Percentiles rank a stretch among this genome's conserved stretches.
Conservation (phyloP, 2,888 invertebrate genomes). For the Minunthozetes semirufus region DNA sequence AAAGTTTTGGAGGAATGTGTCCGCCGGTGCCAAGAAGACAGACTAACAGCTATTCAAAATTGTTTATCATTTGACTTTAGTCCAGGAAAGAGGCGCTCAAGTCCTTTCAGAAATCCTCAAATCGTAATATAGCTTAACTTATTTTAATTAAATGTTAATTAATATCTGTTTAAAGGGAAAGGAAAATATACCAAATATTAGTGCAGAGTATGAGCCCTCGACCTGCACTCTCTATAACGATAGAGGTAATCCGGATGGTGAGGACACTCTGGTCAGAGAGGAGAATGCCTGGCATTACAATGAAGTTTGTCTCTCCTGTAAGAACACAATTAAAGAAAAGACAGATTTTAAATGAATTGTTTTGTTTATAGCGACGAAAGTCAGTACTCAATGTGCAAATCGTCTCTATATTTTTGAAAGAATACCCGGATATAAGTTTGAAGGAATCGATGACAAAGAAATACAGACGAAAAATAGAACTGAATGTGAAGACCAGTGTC, state of each 20-base stretch:
- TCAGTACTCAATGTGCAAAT: conserved; percentile 80
- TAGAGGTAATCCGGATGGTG: conserved; percentile 78
- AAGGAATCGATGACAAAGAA: conserved; percentile 57
- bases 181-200: conserved; percentile 26
- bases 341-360: background rate
- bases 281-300: conserved; percentile 84
- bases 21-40: conserved; percentile 72
- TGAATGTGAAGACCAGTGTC: conserved; percentile 80
- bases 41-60: conserved; percentile 59
- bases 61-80: conserved; percentile 86
- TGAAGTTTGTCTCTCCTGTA: conserved; percentile 53
- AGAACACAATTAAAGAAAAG: background rate
- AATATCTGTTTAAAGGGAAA: background rate
- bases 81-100: conserved; percentile 67
- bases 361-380: conserved; percentile 61
- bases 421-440: conserved; percentile 51
- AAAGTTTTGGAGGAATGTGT: conserved; percentile 81
- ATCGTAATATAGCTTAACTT: background rate
- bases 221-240: conserved; percentile 52
- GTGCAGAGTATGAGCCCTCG: conserved; percentile 35
- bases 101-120: conserved; percentile 60
- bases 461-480: conserved; percentile 75
- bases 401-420: conserved; percentile 80
- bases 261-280: conserved; percentile 77
- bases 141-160: background rate